Percentiles rank a stretch among this genome's conserved stretches.
These are phyloP conservation scores for Microctenopoma lineatum DNA, from an alignment of 2,797 vertebrate species.

Conservation along the genomic window DNA sequence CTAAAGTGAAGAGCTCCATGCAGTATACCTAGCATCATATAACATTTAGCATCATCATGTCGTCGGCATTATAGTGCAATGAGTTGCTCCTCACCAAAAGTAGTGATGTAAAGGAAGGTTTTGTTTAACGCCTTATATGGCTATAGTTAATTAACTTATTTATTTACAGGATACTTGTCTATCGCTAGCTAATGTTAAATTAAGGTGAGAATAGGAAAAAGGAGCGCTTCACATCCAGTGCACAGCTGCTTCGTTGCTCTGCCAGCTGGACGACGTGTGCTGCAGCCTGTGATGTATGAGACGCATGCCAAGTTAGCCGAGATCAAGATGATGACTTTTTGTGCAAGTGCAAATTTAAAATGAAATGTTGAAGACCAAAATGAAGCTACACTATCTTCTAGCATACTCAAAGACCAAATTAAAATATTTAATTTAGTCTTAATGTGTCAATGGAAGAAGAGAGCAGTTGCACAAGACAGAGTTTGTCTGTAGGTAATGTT, in stretches of 20 bases:
- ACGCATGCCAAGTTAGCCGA: not conserved
- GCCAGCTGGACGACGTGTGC: no score
- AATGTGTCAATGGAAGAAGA: constrained; percentile 9
- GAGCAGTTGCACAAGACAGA: not conserved
- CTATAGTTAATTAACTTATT: not conserved
- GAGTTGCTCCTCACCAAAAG: not conserved
- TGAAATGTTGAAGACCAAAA: not conserved
- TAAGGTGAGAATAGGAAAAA: no score
- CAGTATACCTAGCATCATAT: no score
- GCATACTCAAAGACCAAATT: not conserved
- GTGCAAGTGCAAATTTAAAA: not conserved
- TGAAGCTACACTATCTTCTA: no score
- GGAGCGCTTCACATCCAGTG: no score
- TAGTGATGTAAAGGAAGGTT: no score
- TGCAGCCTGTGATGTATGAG: not conserved
- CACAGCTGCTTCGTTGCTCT: no score
- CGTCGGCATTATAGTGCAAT: not conserved
- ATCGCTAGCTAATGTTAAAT: no score
- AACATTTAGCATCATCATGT: not conserved
- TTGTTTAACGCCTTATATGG: not conserved
- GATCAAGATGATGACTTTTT: no score
- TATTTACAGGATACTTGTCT: no score
- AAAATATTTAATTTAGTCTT: constrained; percentile 26
- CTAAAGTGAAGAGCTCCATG: not conserved
- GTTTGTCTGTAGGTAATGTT: constrained; percentile 1